Conservation (phyloP, 2,888 invertebrate species). For the Calameuta pallipes region DNA sequence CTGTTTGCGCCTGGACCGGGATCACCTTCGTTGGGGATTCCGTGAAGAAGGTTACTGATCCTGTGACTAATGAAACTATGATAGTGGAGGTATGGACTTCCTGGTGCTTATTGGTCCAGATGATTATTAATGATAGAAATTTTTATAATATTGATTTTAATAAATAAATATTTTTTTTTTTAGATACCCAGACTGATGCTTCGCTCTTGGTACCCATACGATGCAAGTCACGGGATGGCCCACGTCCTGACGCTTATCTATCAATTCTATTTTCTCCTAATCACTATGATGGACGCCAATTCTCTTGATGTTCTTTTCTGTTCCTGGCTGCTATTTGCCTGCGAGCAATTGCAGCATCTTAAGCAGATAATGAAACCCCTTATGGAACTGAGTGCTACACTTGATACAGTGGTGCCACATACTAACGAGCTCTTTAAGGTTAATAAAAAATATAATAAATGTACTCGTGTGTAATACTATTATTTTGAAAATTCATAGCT, state of each 20-base stretch:
- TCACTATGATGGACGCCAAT: constrained; percentile 73
- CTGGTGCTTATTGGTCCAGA: neutral
- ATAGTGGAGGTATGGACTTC: constrained; percentile 69
- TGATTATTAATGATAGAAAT: neutral
- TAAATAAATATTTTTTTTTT: neutral
- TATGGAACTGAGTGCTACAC: constrained; percentile 86
- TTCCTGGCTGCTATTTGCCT: constrained; percentile 87
- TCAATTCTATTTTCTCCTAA: constrained; percentile 78
- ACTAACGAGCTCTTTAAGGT: constrained; percentile 67
- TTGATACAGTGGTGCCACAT: constrained; percentile 78
- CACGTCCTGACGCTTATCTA: constrained; percentile 76
- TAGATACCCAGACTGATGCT: constrained; percentile 77
- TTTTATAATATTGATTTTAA: neutral
- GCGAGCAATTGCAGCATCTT: constrained; percentile 86
- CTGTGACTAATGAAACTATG: constrained; percentile 78
- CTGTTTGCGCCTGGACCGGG: constrained; percentile 78
- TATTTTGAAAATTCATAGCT: neutral
- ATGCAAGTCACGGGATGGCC: constrained; percentile 77
- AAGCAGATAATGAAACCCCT: constrained; percentile 89
- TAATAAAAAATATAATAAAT: constrained; percentile 1
- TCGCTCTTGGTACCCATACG: constrained; percentile 84
- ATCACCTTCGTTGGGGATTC: constrained; percentile 86
- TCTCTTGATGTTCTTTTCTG: constrained; percentile 83
- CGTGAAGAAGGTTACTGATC: constrained; percentile 74
- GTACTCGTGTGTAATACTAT: neutral